phyloP scores from a whole-genome alignment of 2,797 vertebrate species.

The Podarcis lilfordi region DNA sequence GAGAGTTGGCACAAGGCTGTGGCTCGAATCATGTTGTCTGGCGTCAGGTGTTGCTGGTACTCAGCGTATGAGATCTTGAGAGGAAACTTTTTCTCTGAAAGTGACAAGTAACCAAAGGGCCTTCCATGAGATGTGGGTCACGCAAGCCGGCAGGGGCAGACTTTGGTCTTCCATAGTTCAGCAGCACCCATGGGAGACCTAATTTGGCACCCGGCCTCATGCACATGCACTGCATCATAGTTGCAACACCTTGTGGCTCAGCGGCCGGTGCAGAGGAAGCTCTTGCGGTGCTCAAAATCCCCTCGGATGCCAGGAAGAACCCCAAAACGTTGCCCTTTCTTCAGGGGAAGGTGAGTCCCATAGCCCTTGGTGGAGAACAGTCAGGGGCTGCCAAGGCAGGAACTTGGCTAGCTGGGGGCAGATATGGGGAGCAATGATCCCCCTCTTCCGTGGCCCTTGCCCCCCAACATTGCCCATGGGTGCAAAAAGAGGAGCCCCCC shows the following conservation, averaged over 20 bases:
- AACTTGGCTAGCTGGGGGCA: neutral
- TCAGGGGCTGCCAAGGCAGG: neutral
- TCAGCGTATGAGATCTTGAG: conserved; percentile 73
- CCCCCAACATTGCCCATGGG: neutral
- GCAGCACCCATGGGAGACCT: too few relatives aligned
- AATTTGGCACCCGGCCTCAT: too few relatives aligned
- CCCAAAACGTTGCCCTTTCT: too few relatives aligned
- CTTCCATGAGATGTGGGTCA: too few relatives aligned
- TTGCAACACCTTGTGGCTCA: too few relatives aligned
- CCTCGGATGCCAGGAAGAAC: too few relatives aligned
- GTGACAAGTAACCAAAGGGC: neutral
- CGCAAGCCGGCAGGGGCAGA: too few relatives aligned
- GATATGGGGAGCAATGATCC: neutral
- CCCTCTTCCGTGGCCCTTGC: neutral
- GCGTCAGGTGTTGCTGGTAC: conserved; percentile 74
- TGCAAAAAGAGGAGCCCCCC: neutral
- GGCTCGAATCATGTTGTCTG: conserved; percentile 78
- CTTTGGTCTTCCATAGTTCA: too few relatives aligned
- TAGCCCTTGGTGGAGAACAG: neutral
- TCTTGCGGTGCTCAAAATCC: too few relatives aligned
- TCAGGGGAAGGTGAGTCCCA: too few relatives aligned
- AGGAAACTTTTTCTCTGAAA: conserved; percentile 74
- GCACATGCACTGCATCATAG: too few relatives aligned
- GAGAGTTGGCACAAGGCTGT: conserved; percentile 78
- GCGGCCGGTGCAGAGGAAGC: too few relatives aligned